Evolutionary conservation across 2,797 vertebrate species (phyloP).

Genomic region (Rhadinocentrus ornatus): DNA sequence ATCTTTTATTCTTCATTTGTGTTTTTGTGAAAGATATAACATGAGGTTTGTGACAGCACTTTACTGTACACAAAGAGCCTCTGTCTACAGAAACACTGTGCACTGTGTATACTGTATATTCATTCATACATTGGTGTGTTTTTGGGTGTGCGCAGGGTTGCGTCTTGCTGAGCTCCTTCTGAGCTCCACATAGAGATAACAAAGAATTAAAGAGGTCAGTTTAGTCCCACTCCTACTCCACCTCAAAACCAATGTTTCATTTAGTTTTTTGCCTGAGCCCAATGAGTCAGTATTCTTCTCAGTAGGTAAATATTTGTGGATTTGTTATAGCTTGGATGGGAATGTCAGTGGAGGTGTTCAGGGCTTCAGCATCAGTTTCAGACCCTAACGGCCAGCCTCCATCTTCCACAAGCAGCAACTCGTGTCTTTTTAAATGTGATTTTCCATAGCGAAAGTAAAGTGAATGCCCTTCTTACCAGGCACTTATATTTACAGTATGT

Average conservation of each 20-base stretch:
- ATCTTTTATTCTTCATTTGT: constrained; percentile 1
- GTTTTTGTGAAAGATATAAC: constrained; percentile 4
- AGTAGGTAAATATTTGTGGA: constrained; percentile 63
- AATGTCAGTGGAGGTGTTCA: constrained; percentile 64
- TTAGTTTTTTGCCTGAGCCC: constrained; percentile 45
- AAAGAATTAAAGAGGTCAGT: constrained; percentile 29
- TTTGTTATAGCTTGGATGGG: constrained; percentile 61
- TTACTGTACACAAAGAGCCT: constrained; percentile 54
- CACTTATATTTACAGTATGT: constrained; percentile 12
- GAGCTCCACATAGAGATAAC: constrained; percentile 43
- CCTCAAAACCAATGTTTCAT: constrained; percentile 52
- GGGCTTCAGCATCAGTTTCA: constrained; percentile 32
- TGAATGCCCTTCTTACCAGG: constrained; percentile 32
- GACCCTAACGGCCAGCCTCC: constrained; percentile 34
- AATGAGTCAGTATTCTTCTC: constrained; percentile 56
- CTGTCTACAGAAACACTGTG: constrained; percentile 46
- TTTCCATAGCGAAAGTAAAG: constrained; percentile 45
- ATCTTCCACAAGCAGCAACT: constrained; percentile 28
- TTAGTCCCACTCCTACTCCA: constrained; percentile 24
- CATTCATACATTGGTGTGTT: constrained; percentile 15
- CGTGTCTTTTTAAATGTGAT: constrained; percentile 13
- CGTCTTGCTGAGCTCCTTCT: constrained; percentile 19
- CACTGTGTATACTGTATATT: constrained; percentile 50
- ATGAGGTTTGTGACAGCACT: constrained; percentile 36
- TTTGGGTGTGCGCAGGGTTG: constrained; percentile 19